Evolutionary conservation across 2,797 vertebrate species (phyloP).

Genomic region (Sebastes nivosus): DNA sequence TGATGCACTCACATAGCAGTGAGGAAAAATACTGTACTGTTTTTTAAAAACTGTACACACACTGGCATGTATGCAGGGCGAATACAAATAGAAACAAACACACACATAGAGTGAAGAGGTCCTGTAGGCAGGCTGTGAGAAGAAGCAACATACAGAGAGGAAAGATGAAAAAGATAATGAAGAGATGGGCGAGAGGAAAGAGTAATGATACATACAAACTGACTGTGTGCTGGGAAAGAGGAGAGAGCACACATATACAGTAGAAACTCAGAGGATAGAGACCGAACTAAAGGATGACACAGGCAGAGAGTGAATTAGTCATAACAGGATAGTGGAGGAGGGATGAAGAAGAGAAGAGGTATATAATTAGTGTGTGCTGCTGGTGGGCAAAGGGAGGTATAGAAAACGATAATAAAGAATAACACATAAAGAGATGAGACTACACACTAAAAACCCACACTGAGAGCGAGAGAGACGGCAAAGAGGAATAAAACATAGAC

Average conservation of each 20-base stretch:
- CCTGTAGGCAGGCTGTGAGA: background rate
- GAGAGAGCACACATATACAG: background rate
- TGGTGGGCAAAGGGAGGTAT: background rate
- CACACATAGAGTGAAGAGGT: background rate
- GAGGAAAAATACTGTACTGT: background rate
- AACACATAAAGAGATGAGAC: slow-evolving; percentile 15
- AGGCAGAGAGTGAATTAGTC: slow-evolving; percentile 63
- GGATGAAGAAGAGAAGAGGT: slow-evolving; percentile 9
- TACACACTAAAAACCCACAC: slow-evolving; percentile 17
- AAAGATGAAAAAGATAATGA: slow-evolving; percentile 37
- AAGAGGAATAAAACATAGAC: slow-evolving; percentile 10
- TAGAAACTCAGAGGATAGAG: slow-evolving; percentile 26
- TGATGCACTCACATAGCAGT: background rate
- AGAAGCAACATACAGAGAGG: slow-evolving; percentile 17
- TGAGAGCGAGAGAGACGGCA: background rate
- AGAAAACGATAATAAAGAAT: slow-evolving; percentile 2
- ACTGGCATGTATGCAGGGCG: background rate
- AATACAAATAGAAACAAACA: slow-evolving; percentile 3
- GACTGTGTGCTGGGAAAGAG: background rate
- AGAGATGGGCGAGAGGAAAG: slow-evolving; percentile 3
- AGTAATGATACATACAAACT: slow-evolving; percentile 25
- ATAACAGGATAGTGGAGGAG: slow-evolving; percentile 53
- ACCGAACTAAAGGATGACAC: slow-evolving; percentile 35
- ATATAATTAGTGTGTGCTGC: slow-evolving; percentile 19
- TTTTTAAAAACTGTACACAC: background rate